A percentile compares a stretch with the other conserved stretches of the same genome.
These are phyloP conservation scores for Cheilosia impressa DNA, from an alignment of 2,888 invertebrate genomes.

Conservation along the genomic window DNA sequence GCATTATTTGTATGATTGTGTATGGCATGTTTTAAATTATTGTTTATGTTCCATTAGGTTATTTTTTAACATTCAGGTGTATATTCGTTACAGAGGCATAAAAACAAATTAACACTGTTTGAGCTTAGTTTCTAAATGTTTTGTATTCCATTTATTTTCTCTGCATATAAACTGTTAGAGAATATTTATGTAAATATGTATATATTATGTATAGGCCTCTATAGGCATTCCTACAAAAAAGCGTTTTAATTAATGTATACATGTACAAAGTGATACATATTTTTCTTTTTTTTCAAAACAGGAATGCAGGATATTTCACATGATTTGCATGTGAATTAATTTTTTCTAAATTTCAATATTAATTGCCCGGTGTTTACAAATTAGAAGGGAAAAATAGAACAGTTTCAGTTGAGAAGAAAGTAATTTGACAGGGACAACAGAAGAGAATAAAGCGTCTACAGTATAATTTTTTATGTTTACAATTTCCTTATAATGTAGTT, in stretches of 20 bases:
- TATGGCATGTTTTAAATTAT: constrained; percentile 50
- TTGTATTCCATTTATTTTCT: constrained; percentile 1
- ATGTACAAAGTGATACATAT: constrained; percentile 40
- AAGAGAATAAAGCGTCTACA: constrained; percentile 6
- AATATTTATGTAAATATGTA: constrained; percentile 36
- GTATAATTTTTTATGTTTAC: constrained; percentile 1
- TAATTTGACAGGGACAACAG: constrained; percentile 1
- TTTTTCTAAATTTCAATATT: constrained; percentile 1
- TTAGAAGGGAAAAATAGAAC: background rate
- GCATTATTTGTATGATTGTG: constrained; percentile 52
- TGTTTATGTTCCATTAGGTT: constrained; percentile 27
- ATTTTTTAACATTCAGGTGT: constrained; percentile 30
- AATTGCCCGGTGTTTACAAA: background rate
- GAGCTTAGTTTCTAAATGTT: constrained; percentile 13
- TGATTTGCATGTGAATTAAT: constrained; percentile 15
- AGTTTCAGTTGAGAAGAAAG: background rate
- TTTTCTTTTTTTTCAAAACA: constrained; percentile 29
- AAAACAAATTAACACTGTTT: constrained; percentile 18
- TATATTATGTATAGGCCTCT: constrained; percentile 35
- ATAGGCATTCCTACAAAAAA: constrained; percentile 57
- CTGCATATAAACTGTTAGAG: constrained; percentile 34
- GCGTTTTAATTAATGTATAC: constrained; percentile 53
- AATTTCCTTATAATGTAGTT: constrained; percentile 21
- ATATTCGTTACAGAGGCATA: constrained; percentile 44
- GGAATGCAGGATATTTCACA: constrained; percentile 22